A percentile compares a stretch with the other conserved stretches of the same genome.
Conservation (phyloP, 1,140 invertebrate species). For the Macrosteles quadrilineatus region DNA sequence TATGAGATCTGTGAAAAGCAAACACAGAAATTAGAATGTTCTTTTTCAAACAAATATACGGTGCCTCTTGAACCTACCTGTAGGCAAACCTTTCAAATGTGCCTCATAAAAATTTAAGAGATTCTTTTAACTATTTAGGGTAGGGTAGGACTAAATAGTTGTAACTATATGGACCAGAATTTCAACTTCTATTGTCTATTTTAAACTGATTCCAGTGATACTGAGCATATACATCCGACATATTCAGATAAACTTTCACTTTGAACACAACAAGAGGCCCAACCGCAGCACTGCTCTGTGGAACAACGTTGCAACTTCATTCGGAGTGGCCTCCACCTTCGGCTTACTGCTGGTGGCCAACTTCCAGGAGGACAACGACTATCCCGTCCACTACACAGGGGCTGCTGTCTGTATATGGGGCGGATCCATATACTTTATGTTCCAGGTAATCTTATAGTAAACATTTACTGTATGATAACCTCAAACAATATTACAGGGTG, state of each 20-base stretch:
- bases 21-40: too few relatives aligned
- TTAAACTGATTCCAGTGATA: not conserved
- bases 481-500: too few relatives aligned
- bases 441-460: not conserved
- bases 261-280: not conserved
- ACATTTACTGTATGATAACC: too few relatives aligned
- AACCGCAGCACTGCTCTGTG: not conserved
- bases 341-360: constrained; percentile 15
- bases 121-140: too few relatives aligned
- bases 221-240: constrained; percentile 10
- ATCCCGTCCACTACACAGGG: constrained; percentile 10
- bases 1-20: too few relatives aligned
- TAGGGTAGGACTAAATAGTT: too few relatives aligned
- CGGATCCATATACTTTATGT: constrained; percentile 13
- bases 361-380: constrained; percentile 20
- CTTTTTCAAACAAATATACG: too few relatives aligned
- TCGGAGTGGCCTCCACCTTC: not conserved
- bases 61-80: too few relatives aligned
- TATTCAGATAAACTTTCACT: not conserved
- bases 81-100: too few relatives aligned
- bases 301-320: constrained; percentile 1
- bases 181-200: too few relatives aligned
- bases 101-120: too few relatives aligned
- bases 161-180: too few relatives aligned
- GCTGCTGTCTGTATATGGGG: constrained; percentile 8